Evolutionary conservation across 2,888 invertebrate genomes (phyloP).

Genomic region (Ornithoptera priamus): DNA sequence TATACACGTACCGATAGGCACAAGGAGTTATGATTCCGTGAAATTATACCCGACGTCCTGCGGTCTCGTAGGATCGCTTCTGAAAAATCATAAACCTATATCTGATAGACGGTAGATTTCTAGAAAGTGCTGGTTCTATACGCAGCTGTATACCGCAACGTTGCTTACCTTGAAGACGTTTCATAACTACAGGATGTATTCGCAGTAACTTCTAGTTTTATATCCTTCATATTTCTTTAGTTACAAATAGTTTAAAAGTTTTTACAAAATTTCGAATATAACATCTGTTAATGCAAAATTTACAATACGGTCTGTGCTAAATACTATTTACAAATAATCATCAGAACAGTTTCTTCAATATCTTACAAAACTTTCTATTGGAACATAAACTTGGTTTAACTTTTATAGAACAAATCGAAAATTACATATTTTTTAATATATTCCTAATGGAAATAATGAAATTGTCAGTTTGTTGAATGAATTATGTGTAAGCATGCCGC

Average conservation of each 20-base stretch:
- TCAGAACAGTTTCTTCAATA: no score
- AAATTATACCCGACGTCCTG: conserved; percentile 43
- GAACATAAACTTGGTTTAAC: no score
- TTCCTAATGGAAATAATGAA: not conserved
- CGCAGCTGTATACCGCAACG: conserved; percentile 7
- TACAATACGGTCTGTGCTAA: not conserved
- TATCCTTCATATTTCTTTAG: conserved; percentile 6
- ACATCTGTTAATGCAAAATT: not conserved
- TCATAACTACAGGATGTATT: conserved; percentile 9
- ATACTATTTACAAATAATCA: no score
- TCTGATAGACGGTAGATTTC: conserved; percentile 37
- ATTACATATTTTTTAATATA: no score
- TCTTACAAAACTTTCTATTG: no score
- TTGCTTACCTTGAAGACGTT: conserved; percentile 16
- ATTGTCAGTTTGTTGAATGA: not conserved
- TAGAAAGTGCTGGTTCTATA: conserved; percentile 25
- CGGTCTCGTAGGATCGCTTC: conserved; percentile 47
- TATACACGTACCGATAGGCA: conserved; percentile 5
- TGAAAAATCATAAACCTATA: conserved; percentile 69
- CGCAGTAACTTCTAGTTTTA: conserved; percentile 11
- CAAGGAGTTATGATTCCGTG: conserved; percentile 51
- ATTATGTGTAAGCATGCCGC: not conserved
- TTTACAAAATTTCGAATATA: not conserved
- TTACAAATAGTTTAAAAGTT: conserved; percentile 2
- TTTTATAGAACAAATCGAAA: no score